Evolutionary conservation across 2,797 vertebrate genomes (phyloP), one percentile per base, ranked within the genome.

Genomic region (Pogoniulus pusillus): DNA sequence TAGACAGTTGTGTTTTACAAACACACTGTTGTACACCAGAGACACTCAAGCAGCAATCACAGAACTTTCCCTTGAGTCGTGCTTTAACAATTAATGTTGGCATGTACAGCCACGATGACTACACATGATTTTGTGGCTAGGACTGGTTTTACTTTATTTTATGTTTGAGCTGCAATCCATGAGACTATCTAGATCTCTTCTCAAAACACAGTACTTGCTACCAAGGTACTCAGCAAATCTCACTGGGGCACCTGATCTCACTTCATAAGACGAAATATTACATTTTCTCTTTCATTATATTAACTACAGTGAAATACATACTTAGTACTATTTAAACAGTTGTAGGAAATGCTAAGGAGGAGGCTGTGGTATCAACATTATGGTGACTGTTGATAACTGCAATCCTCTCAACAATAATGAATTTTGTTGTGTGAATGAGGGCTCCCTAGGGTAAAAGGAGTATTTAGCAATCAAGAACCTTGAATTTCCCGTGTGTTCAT

Each of bases 401-500:
- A 91, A 49, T 32, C 35, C 35, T 73, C 84, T 73, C 34, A 76
- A 23, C 30, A 60, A 39, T 76, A 93, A 92, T 84, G 53, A 86
- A 81, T 91, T 87, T 86, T 60, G 15, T 73, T 32, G 37, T 22
- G 75, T 49, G 54, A 26, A 57, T 64, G 74, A 90, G 35, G 6
- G 30, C 34, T 35, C 34, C 34, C n/a, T 5, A 45, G 30, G 39
- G 39, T 62, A 77, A 85, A 78, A 24, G 60, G 29, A 87, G 47
- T 35, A 87, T 60, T 55, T 47, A 83, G 39, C 32, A 78, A 74
- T 70, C 60, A 84, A 58, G 14, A 72, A 13, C 12, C 39, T 81
- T 85, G 63, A 22, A 59, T 86, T 73, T 92, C 35, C n/a, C 90
- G 59, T 88, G 32, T 76, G 57, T 17, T 90, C 16, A 62, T 83